These are phyloP conservation scores for Cheilosia soror DNA, from an alignment of 2,888 invertebrate species.

Conservation along the genomic window DNA sequence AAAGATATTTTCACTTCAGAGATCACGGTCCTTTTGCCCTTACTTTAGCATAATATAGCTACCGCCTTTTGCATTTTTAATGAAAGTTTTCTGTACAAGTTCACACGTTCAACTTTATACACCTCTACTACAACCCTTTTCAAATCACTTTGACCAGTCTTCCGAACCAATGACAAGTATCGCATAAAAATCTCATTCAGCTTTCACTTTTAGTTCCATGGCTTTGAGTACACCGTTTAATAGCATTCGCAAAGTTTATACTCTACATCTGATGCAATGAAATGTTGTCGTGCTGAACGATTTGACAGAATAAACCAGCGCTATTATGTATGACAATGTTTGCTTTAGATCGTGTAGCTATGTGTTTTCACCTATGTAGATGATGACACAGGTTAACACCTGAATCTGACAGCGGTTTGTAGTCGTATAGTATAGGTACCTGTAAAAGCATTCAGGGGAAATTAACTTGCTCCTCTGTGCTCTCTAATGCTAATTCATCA, in stretches of 20 bases:
- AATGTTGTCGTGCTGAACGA: not conserved
- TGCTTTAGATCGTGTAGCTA: not conserved
- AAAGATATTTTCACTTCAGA: not conserved
- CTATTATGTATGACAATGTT: no score
- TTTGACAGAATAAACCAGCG: not conserved
- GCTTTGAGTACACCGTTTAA: slow-evolving; percentile 20
- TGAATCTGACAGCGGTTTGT: slow-evolving; percentile 14
- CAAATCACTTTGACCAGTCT: slow-evolving; percentile 20
- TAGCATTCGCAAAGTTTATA: slow-evolving; percentile 23
- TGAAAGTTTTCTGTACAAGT: not conserved
- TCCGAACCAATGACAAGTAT: slow-evolving; percentile 10
- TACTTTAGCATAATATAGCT: not conserved
- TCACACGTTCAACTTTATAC: not conserved
- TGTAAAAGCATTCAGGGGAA: slow-evolving; percentile 15
- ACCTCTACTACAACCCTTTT: slow-evolving; percentile 15
- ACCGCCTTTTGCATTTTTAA: not conserved
- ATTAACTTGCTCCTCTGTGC: slow-evolving; percentile 8
- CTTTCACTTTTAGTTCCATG: not conserved
- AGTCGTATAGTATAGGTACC: not conserved
- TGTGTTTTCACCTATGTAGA: not conserved
- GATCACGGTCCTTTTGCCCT: not conserved
- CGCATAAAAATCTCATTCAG: not conserved
- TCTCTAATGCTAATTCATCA: slow-evolving; percentile 16
- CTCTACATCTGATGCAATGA: slow-evolving; percentile 17
- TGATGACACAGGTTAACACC: not conserved